Conservation (phyloP, 2,888 invertebrate species). For the Drosophila lutescens region DNA sequence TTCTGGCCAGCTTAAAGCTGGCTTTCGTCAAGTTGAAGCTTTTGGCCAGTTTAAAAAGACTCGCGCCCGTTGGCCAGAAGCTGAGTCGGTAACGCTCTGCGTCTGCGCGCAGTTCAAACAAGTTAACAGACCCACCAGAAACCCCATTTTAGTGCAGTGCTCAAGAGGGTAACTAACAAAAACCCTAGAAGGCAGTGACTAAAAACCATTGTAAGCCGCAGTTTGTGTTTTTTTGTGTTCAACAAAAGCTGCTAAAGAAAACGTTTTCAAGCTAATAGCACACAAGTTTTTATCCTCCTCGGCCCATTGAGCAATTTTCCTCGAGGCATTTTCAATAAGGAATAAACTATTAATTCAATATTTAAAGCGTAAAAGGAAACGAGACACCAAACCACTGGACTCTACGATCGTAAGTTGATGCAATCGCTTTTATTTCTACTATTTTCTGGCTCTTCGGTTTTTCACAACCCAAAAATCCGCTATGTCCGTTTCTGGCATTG, state of each 20-base stretch:
- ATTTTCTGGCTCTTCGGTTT: constrained; percentile 19
- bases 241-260: constrained; percentile 22
- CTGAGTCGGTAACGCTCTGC: constrained; percentile 79
- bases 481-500: constrained; percentile 49
- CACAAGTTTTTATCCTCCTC: constrained; percentile 48
- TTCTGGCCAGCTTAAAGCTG: constrained; percentile 25
- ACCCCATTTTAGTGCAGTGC: constrained; percentile 32
- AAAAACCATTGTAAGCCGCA: constrained; percentile 9
- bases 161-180: constrained; percentile 15
- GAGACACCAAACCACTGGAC: constrained; percentile 34
- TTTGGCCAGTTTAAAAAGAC: constrained; percentile 71
- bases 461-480: constrained; percentile 27
- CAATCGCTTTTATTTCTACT: constrained; percentile 34
- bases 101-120: constrained; percentile 73
- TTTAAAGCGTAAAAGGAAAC: constrained; percentile 63
- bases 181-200: constrained; percentile 38
- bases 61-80: constrained; percentile 60
- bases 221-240: constrained; percentile 24
- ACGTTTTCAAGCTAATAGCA: constrained; percentile 25
- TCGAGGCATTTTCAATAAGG: constrained; percentile 56
- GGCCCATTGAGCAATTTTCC: constrained; percentile 57
- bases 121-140: constrained; percentile 34
- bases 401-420: constrained; percentile 59
- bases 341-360: constrained; percentile 47
- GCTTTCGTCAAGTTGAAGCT: constrained; percentile 15